These are phyloP conservation scores for Sebastes itinus DNA, from an alignment of 2,797 vertebrate species.

Conservation along the genomic window DNA sequence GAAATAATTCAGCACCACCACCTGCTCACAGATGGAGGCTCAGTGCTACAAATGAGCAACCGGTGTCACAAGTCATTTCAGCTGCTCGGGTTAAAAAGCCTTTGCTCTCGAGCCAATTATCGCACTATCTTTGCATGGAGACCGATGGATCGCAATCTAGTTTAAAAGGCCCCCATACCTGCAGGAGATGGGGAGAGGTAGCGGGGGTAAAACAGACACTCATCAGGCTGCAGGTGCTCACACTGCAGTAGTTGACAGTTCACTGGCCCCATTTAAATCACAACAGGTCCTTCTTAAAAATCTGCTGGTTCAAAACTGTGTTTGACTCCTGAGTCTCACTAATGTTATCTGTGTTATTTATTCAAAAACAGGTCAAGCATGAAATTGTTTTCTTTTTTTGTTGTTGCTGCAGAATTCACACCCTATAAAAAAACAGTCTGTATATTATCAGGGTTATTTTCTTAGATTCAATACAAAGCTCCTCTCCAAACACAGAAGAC, in stretches of 20 bases:
- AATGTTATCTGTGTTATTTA: neutral
- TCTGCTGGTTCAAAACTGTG: neutral
- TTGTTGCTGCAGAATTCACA: neutral
- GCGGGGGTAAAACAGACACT: neutral
- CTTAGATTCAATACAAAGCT: neutral
- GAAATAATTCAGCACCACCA: conserved; percentile 10
- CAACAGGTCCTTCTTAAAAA: neutral
- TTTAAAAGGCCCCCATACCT: neutral
- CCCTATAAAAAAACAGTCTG: neutral
- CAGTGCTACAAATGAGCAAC: conserved; percentile 23
- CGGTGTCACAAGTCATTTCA: conserved; percentile 22
- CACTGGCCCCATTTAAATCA: neutral
- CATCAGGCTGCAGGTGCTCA: neutral
- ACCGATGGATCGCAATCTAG: neutral
- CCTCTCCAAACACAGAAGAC: neutral
- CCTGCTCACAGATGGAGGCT: conserved; percentile 25
- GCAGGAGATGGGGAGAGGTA: neutral
- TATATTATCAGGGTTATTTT: neutral
- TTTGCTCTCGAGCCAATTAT: conserved; percentile 17
- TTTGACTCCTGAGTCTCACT: neutral
- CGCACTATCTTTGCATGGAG: neutral
- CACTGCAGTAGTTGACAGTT: neutral
- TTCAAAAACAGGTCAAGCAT: neutral
- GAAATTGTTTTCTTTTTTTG: neutral
- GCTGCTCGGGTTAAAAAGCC: conserved; percentile 1